A percentile compares a stretch with the other conserved stretches of the same genome.
phyloP scores from a whole-genome alignment of 2,797 vertebrate genomes.

The Cirrhinus mrigala region DNA sequence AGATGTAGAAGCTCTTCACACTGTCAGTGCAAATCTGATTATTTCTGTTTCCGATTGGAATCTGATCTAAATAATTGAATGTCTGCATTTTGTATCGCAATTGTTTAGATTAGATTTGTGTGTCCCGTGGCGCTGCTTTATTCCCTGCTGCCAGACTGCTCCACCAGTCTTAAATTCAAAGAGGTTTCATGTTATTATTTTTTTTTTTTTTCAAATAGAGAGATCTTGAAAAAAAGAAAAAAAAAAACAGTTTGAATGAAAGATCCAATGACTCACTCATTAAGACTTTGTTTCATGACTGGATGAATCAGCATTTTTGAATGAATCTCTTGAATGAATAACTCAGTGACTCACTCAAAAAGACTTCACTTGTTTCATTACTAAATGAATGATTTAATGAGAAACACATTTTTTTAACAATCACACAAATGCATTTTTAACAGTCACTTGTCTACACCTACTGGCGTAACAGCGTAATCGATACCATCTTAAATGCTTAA shows the following conservation, averaged over 20 bases:
- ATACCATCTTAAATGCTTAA: not conserved
- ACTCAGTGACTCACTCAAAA: not conserved
- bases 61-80: not conserved
- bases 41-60: not conserved
- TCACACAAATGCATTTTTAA: not conserved
- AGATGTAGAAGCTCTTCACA: not conserved
- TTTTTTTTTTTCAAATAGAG: not conserved
- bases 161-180: not conserved
- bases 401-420: not conserved
- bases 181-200: not conserved
- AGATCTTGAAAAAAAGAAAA: not conserved
- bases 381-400: not conserved
- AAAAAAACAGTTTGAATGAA: not conserved
- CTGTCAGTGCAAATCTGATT: not conserved
- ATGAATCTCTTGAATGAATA: not conserved
- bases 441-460: not conserved
- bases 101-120: not conserved
- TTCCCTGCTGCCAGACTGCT: not conserved
- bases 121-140: not conserved
- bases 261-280: not conserved
- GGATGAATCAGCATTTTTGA: not conserved
- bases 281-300: not conserved
- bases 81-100: not conserved
- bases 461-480: not conserved
- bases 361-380: not conserved